Base-by-base conservation (phyloP, 2,797 vertebrate genomes). In the Pangasius sanitwongsei region DNA sequence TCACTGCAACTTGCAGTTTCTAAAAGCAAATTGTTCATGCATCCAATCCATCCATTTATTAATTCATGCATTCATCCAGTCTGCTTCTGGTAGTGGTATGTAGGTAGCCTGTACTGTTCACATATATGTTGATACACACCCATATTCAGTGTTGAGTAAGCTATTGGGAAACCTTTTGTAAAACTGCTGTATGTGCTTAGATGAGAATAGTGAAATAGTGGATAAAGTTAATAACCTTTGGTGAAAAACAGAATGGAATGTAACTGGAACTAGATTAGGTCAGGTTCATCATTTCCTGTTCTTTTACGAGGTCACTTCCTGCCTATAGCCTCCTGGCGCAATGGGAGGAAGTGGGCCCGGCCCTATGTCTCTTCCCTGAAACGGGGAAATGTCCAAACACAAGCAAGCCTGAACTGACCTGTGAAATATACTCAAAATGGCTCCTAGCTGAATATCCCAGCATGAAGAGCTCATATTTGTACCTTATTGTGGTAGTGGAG, bases 221-320 rank as follows among this genome's bases (percentile, higher is more conserved):
- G 61, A 20, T 86, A 20, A 50, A 48, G 61, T 83, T 83, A 65
- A 44, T 80, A 41, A 50, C 61, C 18, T 34, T 86, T 59, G 25
- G 50, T 20, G n/a, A 34, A 92, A 89, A 91, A 86, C 86, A 89
- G 77, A 91, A 91, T 90, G 89, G 87, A 92, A 92, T 86, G 67
- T 55, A 82, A 87, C 82, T 83, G 61, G 86, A 83, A 88, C 82
- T 74, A 88, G 87, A 93, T 95, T 94, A 93, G 91, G 86, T 91
- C 75, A 86, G 90, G 93, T 93, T 93, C 95, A 94, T 96, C 94
- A 95, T 94, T 96, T 96, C 96, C 96, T 96, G 94, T 96, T 95
- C 95, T 94, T 85, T 94, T 92, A 93, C 94, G 90, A 95, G 95
- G 95, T 95, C 95, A 96, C 92, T 96, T 96, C 96, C 96, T 95